These are phyloP conservation scores for Eudyptes chrysolophus DNA, from an alignment of 2,113 vertebrate species.

Conservation along the genomic window DNA sequence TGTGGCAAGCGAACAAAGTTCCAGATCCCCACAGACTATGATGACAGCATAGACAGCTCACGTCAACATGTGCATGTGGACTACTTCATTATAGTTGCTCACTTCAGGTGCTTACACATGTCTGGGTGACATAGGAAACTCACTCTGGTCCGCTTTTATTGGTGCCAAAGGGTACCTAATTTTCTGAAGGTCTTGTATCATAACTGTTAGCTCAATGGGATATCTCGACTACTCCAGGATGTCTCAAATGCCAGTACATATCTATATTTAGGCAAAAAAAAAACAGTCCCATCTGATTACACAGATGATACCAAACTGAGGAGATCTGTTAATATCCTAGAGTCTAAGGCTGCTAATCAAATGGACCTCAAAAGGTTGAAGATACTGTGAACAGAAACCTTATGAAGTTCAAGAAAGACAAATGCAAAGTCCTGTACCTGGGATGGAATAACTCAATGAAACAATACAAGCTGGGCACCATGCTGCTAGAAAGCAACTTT, in stretches of 20 bases:
- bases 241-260: neutral
- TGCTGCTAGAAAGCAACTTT: neutral
- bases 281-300: neutral
- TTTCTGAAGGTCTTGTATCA: neutral
- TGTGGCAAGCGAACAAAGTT: neutral
- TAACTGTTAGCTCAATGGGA: neutral
- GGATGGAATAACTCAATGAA: neutral
- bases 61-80: neutral
- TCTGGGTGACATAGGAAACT: neutral
- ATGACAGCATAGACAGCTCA: neutral
- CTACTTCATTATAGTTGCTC: neutral
- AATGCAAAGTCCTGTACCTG: neutral
- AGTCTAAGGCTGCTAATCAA: neutral
- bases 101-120: neutral
- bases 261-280: neutral
- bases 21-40: neutral
- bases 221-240: neutral
- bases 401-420: neutral
- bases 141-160: rapidly evolving
- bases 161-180: neutral
- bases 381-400: neutral
- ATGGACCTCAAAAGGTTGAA: neutral
- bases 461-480: neutral
- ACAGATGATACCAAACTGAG: neutral
- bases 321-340: neutral